Percentiles rank a stretch among this genome's conserved stretches.
Evolutionary conservation across 1,140 invertebrate genomes (phyloP).

Genomic region (Agrilus planipennis): DNA sequence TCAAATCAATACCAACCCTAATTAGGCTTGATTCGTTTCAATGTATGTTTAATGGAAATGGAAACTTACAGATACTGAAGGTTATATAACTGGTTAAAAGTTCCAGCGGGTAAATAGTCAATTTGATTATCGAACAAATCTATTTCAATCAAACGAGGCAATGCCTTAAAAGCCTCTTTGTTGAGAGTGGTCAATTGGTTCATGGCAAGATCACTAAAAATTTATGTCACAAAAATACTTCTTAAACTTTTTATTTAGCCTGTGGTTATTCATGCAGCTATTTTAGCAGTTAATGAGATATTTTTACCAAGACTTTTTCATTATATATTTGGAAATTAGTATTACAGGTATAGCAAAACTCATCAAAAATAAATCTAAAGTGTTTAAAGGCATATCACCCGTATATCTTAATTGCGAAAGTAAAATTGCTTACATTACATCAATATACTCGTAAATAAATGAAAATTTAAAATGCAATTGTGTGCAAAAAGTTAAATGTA

Average conservation of each 20-base stretch:
- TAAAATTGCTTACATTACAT: no score
- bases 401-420: no score
- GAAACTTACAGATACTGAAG: conserved; percentile 55
- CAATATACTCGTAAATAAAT: no score
- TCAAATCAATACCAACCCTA: no score
- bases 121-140: conserved; percentile 69
- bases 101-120: conserved; percentile 58
- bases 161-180: conserved; percentile 56
- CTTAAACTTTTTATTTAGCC: no score
- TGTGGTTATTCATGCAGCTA: no score
- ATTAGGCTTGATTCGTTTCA: not conserved
- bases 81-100: conserved; percentile 61
- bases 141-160: conserved; percentile 54
- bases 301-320: not conserved
- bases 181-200: conserved; percentile 60
- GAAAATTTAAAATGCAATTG: not conserved
- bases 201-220: conserved; percentile 58
- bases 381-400: no score
- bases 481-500: not conserved
- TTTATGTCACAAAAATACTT: no score
- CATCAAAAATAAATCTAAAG: no score
- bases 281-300: conserved; percentile 4
- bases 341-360: no score
- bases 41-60: no score
- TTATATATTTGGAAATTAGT: not conserved